Percentiles rank a stretch among this genome's conserved stretches.
Evolutionary conservation across 2,797 vertebrate genomes (phyloP).

Genomic region (Leptoclinus maculatus): DNA sequence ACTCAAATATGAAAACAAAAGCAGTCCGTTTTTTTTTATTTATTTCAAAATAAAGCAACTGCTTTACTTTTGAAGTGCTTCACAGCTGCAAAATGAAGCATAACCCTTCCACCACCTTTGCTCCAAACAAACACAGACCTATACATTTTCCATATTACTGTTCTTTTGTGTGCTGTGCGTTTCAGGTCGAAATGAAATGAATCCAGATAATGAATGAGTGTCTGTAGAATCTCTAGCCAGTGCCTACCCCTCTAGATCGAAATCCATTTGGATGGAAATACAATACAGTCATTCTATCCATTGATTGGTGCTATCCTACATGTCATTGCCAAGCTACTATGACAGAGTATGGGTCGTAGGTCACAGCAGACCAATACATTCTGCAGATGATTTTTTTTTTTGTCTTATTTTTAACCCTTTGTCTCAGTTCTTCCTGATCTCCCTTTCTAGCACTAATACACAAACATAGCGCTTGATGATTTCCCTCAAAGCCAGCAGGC

Average conservation of each 20-base stretch:
- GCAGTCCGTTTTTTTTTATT: conserved; percentile 5
- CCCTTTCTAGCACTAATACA: not conserved
- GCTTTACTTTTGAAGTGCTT: not conserved
- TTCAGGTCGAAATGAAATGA: conserved; percentile 44
- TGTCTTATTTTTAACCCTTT: not conserved
- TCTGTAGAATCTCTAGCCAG: conserved; percentile 28
- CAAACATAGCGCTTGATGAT: not conserved
- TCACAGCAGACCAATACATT: conserved; percentile 41
- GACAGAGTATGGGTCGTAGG: conserved; percentile 39
- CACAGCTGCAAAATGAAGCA: not conserved
- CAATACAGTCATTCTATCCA: conserved; percentile 61
- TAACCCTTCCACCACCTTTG: not conserved
- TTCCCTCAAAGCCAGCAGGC: not conserved
- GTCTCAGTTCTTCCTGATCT: not conserved
- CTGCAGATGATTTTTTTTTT: not conserved
- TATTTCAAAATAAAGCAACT: conserved; percentile 8
- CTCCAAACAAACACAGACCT: not conserved
- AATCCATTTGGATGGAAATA: conserved; percentile 65
- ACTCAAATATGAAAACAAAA: conserved; percentile 6
- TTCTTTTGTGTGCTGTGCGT: conserved; percentile 12
- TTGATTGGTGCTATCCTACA: conserved; percentile 54
- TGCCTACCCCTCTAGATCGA: conserved; percentile 39
- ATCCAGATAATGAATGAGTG: conserved; percentile 30
- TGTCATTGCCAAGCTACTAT: conserved; percentile 37
- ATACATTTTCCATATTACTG: not conserved